Evolutionary conservation across 1,140 invertebrate species (phyloP).

Genomic region (Vollenhovia emeryi): DNA sequence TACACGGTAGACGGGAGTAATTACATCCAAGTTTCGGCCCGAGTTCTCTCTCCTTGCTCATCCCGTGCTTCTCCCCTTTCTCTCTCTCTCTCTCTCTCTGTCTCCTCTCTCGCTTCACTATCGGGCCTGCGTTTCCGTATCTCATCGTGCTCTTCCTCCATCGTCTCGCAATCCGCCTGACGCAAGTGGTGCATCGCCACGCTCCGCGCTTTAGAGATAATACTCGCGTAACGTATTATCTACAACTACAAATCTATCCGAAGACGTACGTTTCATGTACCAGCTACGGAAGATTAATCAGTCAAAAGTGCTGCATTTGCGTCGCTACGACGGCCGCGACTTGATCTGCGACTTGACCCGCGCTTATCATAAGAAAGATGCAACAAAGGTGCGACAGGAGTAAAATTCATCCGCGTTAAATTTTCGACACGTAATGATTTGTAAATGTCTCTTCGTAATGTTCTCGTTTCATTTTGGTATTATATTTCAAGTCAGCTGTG

Average conservation of each 20-base stretch:
- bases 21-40: constrained; percentile 78
- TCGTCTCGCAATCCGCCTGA: constrained; percentile 31
- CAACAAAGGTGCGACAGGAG: background rate
- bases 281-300: constrained; percentile 62
- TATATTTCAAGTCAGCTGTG: background rate
- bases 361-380: background rate
- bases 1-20: constrained; percentile 78
- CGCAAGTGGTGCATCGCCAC: constrained; percentile 50
- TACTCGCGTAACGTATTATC: constrained; percentile 67
- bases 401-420: background rate
- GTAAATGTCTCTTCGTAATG: background rate
- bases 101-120: constrained; percentile 15
- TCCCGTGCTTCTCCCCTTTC: background rate
- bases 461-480: background rate
- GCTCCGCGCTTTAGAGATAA: constrained; percentile 54
- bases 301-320: constrained; percentile 49
- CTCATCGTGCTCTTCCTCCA: constrained; percentile 33
- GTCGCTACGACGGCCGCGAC: background rate
- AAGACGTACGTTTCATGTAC: constrained; percentile 49
- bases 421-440: too few relatives aligned
- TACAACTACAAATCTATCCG: constrained; percentile 43
- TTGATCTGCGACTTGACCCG: constrained; percentile 1
- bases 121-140: constrained; percentile 54
- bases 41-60: constrained; percentile 58
- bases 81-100: background rate